Evolutionary conservation across 2,797 vertebrate genomes (phyloP).

Genomic region (Hipposideros larvatus): DNA sequence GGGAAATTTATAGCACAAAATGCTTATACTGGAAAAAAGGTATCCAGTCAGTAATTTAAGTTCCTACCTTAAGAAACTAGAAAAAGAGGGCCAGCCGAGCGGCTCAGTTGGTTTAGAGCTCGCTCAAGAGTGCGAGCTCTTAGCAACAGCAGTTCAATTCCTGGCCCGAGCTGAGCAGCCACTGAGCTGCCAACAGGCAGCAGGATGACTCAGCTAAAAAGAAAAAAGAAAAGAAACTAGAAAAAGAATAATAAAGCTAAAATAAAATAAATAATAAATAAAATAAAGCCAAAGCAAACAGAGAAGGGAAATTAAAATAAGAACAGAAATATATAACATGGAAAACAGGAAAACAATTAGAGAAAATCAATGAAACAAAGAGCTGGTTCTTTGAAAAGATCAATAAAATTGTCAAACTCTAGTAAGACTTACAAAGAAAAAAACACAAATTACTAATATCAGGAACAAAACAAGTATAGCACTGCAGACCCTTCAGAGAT

Average conservation of each 20-base stretch:
- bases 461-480: conserved; percentile 1
- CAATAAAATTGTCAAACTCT: conserved; percentile 6
- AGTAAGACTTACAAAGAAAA: background rate
- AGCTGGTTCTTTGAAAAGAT: conserved; percentile 18
- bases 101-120: too few species aligned
- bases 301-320: conserved; percentile 37
- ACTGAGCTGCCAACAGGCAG: too few species aligned
- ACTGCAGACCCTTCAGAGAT: background rate
- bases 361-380: conserved; percentile 41
- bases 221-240: background rate
- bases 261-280: background rate
- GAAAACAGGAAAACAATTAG: conserved; percentile 24
- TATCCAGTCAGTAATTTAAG: conserved; percentile 1
- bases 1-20: conserved; percentile 1
- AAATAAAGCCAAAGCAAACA: conserved; percentile 41
- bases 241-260: background rate
- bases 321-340: background rate
- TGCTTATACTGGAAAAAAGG: background rate
- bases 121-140: too few species aligned
- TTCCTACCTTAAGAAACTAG: background rate
- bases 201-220: too few species aligned
- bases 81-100: background rate
- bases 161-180: too few species aligned
- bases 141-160: too few species aligned
- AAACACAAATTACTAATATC: conserved; percentile 28